These are phyloP conservation scores for Corythaixoides concolor DNA, from an alignment of 2,113 vertebrate genomes.

Conservation along the genomic window DNA sequence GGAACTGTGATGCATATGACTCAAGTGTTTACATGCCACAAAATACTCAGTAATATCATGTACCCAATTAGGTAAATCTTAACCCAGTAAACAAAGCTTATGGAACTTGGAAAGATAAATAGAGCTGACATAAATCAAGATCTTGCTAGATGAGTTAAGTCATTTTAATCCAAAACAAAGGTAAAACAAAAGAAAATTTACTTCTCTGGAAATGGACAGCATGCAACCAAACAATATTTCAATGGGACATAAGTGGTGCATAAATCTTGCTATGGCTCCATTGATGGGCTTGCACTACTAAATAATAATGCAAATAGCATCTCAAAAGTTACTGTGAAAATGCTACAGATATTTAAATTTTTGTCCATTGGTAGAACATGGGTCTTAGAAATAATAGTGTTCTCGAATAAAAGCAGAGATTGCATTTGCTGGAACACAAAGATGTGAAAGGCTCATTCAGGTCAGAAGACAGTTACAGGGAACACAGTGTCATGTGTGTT, in stretches of 20 bases:
- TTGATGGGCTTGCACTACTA: neutral
- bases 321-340: neutral
- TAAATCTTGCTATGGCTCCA: neutral
- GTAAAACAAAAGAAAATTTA: neutral
- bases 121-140: neutral
- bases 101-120: neutral
- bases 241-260: neutral
- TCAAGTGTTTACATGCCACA: conserved; percentile 4
- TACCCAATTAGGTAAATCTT: conserved; percentile 32
- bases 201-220: neutral
- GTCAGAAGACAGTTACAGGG: conserved; percentile 35
- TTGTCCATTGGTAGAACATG: neutral
- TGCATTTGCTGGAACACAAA: conserved; percentile 20
- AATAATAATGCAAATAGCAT: neutral
- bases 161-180: neutral
- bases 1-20: neutral
- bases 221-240: neutral
- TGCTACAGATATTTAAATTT: neutral
- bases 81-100: conserved; percentile 10
- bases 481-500: conserved; percentile 30
- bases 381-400: neutral
- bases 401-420: neutral
- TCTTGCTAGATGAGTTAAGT: conserved; percentile 8
- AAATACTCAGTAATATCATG: conserved; percentile 9
- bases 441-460: neutral